These are phyloP conservation scores for Psophia crepitans DNA, from an alignment of 2,113 vertebrate genomes.

Conservation along the genomic window DNA sequence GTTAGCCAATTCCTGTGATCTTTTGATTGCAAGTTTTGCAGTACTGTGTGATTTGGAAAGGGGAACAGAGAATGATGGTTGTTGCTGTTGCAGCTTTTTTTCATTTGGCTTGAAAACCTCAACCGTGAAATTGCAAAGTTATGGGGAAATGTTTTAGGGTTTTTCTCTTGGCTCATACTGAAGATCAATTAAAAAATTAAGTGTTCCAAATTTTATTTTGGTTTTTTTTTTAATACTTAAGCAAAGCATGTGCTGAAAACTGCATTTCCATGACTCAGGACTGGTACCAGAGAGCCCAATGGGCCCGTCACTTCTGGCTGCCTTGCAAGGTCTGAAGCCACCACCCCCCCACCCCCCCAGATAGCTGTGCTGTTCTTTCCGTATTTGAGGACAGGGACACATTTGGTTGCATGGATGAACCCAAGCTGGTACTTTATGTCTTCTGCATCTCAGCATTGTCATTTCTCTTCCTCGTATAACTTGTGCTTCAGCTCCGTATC, in stretches of 20 bases:
- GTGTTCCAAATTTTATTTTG: not conserved
- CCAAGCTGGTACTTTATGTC: not conserved
- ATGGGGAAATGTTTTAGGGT: too few relatives aligned
- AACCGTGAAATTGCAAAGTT: not conserved
- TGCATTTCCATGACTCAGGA: not conserved
- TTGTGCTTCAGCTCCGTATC: not conserved
- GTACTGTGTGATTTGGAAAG: not conserved
- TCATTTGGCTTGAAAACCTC: not conserved
- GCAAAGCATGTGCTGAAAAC: not conserved
- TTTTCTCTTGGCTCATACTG: not conserved
- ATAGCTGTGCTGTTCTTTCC: not conserved
- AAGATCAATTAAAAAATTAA: not conserved
- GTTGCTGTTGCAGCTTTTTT: not conserved
- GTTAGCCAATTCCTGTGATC: not conserved
- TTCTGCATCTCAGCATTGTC: not conserved
- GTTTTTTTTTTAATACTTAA: not conserved
- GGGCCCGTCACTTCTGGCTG: not conserved
- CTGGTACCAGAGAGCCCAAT: not conserved
- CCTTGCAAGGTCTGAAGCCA: not conserved
- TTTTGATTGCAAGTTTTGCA: not conserved
- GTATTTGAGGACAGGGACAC: rapidly evolving
- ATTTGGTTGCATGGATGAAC: not conserved
- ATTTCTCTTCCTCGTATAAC: not conserved
- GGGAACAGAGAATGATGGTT: not conserved
- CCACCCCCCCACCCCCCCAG: not conserved